These are phyloP conservation scores for Calyptommatus sinebrachiatus DNA, from an alignment of 2,113 vertebrate genomes.

Conservation along the genomic window DNA sequence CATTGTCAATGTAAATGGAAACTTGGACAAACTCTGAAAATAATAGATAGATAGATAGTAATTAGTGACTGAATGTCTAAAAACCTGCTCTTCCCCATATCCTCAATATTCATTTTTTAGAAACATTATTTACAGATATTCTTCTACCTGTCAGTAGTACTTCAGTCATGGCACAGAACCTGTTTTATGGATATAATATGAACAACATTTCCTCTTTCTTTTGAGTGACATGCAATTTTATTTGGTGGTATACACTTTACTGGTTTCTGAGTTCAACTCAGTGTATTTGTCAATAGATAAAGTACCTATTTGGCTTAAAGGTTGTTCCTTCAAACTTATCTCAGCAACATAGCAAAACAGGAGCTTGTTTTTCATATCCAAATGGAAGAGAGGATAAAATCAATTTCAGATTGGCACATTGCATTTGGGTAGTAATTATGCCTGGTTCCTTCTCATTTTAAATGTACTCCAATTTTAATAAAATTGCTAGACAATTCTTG, in stretches of 20 bases:
- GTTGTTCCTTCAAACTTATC: rapidly evolving
- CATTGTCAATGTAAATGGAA: conserved; percentile 16
- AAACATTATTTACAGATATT: background rate
- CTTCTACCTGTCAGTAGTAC: background rate
- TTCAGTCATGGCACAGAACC: background rate
- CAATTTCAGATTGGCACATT: rapidly evolving
- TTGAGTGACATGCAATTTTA: conserved; percentile 31
- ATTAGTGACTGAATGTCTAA: background rate
- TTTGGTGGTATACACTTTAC: background rate
- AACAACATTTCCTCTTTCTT: rapidly evolving
- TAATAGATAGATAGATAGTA: background rate
- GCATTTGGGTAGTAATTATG: background rate
- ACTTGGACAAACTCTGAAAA: background rate
- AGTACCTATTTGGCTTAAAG: conserved; percentile 7
- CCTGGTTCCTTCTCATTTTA: background rate
- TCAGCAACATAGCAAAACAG: background rate
- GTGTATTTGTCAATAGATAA: rapidly evolving
- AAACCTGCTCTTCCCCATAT: background rate
- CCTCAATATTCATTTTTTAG: background rate
- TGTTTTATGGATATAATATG: background rate
- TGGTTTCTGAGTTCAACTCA: background rate
- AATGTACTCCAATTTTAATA: rapidly evolving
- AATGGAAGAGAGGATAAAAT: background rate
- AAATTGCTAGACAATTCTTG: background rate
- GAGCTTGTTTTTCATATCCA: background rate